These are phyloP conservation scores for Scyliorhinus canicula DNA, from an alignment of 2,797 vertebrate species.

Conservation along the genomic window DNA sequence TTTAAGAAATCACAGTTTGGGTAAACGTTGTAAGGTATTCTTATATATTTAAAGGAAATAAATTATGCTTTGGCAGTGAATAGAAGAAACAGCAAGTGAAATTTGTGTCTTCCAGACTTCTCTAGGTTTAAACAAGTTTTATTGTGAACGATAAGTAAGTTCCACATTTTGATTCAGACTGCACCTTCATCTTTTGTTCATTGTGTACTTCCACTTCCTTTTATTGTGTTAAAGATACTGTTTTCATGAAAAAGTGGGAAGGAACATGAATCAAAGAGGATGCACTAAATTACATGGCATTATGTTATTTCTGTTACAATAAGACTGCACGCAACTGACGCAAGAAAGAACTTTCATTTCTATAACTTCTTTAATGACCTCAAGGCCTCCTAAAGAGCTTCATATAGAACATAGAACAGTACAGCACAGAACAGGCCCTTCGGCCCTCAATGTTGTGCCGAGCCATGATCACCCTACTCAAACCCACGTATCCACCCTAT, in stretches of 20 bases:
- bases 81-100: not conserved
- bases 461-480: too few relatives aligned
- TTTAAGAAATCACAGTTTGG: not conserved
- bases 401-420: too few relatives aligned
- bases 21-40: not conserved
- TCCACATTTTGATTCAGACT: slow-evolving; percentile 14
- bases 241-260: slow-evolving; percentile 22
- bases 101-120: slow-evolving; percentile 18
- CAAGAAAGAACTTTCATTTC: slow-evolving; percentile 6
- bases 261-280: slow-evolving; percentile 32
- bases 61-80: not conserved
- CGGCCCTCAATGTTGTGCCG: too few relatives aligned
- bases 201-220: slow-evolving; percentile 32
- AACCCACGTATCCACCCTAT: too few relatives aligned
- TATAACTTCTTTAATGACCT: not conserved
- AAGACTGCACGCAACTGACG: not conserved
- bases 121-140: not conserved
- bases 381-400: not conserved
- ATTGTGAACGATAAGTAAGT: not conserved
- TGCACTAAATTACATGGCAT: not conserved
- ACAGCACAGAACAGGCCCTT: too few relatives aligned
- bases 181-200: slow-evolving; percentile 24
- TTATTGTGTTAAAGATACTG: not conserved
- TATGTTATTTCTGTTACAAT: slow-evolving; percentile 14
- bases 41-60: slow-evolving; percentile 18